These are phyloP conservation scores for Ageneiosus marmoratus DNA, from an alignment of 2,113 vertebrate genomes.

Conservation along the genomic window DNA sequence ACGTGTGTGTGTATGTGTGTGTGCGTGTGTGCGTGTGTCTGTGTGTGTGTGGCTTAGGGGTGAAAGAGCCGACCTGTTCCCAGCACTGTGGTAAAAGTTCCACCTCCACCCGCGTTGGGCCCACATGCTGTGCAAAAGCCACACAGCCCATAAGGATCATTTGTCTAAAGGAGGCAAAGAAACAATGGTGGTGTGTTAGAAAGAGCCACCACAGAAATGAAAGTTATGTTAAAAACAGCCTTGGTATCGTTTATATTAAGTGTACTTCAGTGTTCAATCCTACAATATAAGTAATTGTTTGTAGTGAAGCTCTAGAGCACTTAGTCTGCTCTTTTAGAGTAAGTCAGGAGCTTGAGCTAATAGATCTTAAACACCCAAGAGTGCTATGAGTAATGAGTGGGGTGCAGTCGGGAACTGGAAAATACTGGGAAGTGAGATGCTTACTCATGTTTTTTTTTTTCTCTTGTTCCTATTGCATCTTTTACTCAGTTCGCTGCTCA, in stretches of 20 bases:
- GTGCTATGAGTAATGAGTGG: background rate
- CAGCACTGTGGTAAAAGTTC: constrained; percentile 97
- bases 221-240: constrained; percentile 13
- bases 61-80: constrained; percentile 85
- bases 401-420: background rate
- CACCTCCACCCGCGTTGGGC: constrained; percentile 94
- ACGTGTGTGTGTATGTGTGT: too few relatives aligned
- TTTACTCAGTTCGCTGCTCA: background rate
- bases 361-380: background rate
- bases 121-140: constrained; percentile 94
- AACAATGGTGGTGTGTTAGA: constrained; percentile 20
- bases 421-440: background rate
- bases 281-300: background rate
- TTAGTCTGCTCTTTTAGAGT: background rate
- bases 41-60: background rate
- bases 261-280: background rate
- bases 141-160: constrained; percentile 98
- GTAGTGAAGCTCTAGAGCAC: background rate
- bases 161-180: constrained; percentile 75
- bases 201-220: constrained; percentile 8
- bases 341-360: background rate
- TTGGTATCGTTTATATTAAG: background rate
- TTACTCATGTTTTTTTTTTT: background rate
- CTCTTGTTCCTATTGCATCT: background rate
- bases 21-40: background rate